phyloP scores from a whole-genome alignment of 2,888 invertebrate genomes.

The Troides aeacus region DNA sequence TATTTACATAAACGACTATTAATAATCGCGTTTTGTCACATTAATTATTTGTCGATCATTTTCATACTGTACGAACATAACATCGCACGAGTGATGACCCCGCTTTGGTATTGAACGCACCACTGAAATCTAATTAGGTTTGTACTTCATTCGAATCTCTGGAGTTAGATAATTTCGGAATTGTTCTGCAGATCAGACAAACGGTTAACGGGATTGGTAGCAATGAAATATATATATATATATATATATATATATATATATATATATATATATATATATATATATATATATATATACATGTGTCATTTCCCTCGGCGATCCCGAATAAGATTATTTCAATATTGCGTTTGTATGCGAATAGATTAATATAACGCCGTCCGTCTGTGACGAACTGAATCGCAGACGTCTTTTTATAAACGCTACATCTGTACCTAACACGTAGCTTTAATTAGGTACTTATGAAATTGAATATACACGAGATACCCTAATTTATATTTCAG shows the following conservation, averaged over 20 bases:
- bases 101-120: no score
- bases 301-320: not conserved
- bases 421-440: slow-evolving; percentile 35
- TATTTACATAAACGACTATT: no score
- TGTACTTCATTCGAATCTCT: no score
- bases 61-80: no score
- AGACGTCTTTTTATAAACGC: slow-evolving; percentile 29
- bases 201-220: not conserved
- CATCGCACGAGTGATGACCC: no score
- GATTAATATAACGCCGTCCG: slow-evolving; percentile 41
- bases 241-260: not conserved
- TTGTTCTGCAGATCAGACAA: not conserved
- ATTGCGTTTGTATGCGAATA: slow-evolving; percentile 12
- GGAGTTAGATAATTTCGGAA: no score
- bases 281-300: not conserved
- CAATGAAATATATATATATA: not conserved
- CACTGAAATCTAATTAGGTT: no score
- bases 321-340: no score
- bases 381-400: slow-evolving; percentile 32
- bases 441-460: slow-evolving; percentile 42
- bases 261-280: not conserved
- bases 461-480: slow-evolving; percentile 10
- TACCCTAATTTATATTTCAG: not conserved
- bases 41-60: no score
- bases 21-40: no score